These are phyloP conservation scores for Tricholaema leucomelas DNA, from an alignment of 2,113 vertebrate genomes.

Conservation along the genomic window DNA sequence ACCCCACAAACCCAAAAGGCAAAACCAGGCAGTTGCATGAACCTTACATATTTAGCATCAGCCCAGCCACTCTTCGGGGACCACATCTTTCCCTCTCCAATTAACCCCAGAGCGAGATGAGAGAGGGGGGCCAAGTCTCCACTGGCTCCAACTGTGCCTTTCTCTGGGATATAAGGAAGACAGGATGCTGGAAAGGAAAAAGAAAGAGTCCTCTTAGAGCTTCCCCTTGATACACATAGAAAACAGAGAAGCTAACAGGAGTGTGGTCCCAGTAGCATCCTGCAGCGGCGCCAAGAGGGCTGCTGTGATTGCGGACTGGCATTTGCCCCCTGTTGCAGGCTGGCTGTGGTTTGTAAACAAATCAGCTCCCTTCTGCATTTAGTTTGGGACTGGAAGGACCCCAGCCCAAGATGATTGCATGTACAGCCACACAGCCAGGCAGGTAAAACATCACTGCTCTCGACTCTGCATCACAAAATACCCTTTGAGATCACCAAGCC, in stretches of 20 bases:
- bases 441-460: not conserved
- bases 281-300: not conserved
- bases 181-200: conserved; percentile 85
- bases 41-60: conserved; percentile 97
- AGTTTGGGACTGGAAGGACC: not conserved
- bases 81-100: conserved; percentile 99
- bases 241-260: not conserved
- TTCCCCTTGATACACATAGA: not conserved
- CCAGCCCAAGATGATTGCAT: not conserved
- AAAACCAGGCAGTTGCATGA: fast-evolving
- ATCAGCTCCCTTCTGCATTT: not conserved
- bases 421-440: not conserved
- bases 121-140: conserved; percentile 96
- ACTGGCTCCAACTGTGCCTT: conserved; percentile 96
- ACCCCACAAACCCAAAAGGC: not conserved
- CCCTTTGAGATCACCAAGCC: no score
- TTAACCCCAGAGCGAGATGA: conserved; percentile 93
- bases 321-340: not conserved
- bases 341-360: not conserved
- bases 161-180: conserved; percentile 94
- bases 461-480: not conserved
- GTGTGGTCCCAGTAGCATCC: not conserved
- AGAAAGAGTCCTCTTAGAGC: not conserved
- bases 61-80: conserved; percentile 99
- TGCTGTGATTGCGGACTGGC: not conserved